Evolutionary conservation across 1,140 invertebrate genomes (phyloP).

Genomic region (Rhopalosiphum maidis): DNA sequence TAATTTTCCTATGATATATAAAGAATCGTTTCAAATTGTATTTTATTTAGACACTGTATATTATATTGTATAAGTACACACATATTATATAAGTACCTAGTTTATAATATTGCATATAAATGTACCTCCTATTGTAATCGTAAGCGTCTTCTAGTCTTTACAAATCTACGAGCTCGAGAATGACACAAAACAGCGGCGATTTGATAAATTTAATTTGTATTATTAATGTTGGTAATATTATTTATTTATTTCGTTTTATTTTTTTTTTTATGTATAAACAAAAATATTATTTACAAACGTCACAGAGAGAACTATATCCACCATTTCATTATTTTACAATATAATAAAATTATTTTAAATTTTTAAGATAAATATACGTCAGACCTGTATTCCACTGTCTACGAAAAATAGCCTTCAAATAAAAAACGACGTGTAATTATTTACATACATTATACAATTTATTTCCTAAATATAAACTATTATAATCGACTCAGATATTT

Average conservation of each 20-base stretch:
- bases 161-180: not conserved
- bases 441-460: not conserved
- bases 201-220: slow-evolving; percentile 5
- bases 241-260: slow-evolving; percentile 5
- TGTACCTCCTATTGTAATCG: not conserved
- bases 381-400: not conserved
- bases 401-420: not conserved
- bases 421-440: not conserved
- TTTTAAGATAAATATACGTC: not conserved
- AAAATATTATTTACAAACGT: not conserved
- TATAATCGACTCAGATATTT: not conserved
- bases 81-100: not conserved
- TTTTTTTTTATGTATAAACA: not conserved
- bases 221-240: slow-evolving; percentile 5
- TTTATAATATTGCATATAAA: not conserved
- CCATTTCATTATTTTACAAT: not conserved
- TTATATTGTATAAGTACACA: not conserved
- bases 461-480: not conserved
- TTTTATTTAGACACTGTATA: not conserved
- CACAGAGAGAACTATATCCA: not conserved
- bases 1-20: not conserved
- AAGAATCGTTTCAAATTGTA: not conserved
- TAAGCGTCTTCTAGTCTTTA: slow-evolving; percentile 15
- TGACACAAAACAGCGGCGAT: not conserved
- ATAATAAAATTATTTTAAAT: not conserved